Percentiles rank a stretch among this genome's conserved stretches.
phyloP scores from a whole-genome alignment of 2,888 invertebrate species.

The Sthenelais limicola region DNA sequence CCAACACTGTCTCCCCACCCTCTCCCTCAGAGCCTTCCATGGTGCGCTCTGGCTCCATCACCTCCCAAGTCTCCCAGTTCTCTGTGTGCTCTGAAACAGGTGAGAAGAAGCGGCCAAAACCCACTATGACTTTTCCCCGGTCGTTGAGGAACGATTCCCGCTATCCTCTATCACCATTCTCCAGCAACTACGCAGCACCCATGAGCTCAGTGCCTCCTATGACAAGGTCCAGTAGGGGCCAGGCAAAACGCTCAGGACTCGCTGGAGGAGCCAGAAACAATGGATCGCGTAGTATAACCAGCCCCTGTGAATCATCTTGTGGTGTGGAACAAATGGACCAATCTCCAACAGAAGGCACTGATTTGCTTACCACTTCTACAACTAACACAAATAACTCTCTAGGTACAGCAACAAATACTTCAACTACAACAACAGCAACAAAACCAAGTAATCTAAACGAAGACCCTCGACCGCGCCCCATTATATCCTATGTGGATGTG shows the following conservation, averaged over 20 bases:
- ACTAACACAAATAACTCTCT: too few relatives aligned
- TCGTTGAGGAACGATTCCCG: slow-evolving; percentile 29
- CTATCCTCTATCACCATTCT: slow-evolving; percentile 35
- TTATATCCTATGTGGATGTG: slow-evolving; percentile 25
- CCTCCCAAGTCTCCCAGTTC: slow-evolving; percentile 41
- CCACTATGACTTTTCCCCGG: slow-evolving; percentile 13
- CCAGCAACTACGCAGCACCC: slow-evolving; percentile 28
- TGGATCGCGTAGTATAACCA: too few relatives aligned
- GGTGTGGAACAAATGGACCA: too few relatives aligned
- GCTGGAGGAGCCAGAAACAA: too few relatives aligned
- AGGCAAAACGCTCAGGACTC: too few relatives aligned
- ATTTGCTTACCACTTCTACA: too few relatives aligned
- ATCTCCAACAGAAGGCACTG: too few relatives aligned
- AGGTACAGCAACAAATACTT: too few relatives aligned
- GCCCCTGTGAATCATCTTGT: too few relatives aligned
- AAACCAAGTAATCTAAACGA: slow-evolving; percentile 20
- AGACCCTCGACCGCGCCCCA: neutral
- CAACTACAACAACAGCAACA: neutral
- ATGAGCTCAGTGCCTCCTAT: slow-evolving; percentile 19
- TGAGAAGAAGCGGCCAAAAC: slow-evolving; percentile 39
- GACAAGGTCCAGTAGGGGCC: too few relatives aligned
- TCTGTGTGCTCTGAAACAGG: slow-evolving; percentile 46
- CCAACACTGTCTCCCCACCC: neutral
- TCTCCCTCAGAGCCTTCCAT: neutral
- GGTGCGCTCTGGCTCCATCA: slow-evolving; percentile 31